Base-by-base conservation (phyloP, 2,888 invertebrate species). In the Hedychridium roseum region DNA sequence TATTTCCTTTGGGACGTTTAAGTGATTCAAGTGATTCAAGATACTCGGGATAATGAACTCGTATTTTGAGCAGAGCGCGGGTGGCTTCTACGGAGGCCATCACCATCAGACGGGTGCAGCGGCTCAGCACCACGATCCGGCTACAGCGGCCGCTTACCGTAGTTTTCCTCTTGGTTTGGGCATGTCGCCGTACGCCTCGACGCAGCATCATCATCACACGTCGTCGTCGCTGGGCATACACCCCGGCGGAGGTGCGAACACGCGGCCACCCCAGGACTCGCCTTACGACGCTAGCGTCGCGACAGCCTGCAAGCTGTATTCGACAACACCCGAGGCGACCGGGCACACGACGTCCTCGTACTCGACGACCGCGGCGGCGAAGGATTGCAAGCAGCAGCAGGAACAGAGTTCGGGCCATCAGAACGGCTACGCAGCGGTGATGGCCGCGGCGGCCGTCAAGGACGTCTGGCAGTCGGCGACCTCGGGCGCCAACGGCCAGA, bases 231-330 rank as follows among this genome's bases (percentile, higher is more conserved):
- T 82, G 48, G 81, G 81, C 18, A 81, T 81, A 26, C 89, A 86
- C 64, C 80, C 82, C 14, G 85, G 86, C 64, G 73, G 88, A 63
- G 90, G 89, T 67, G 88, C 89, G 79, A 85, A 88, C 66, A 85
- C 88, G 57, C 84, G 92, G 72, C 87, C 89, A 65, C 92, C 93
- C 43, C 94, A 94, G 81, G 94, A 94, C 76, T 92, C 92, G 39
- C 93, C 93, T 0, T 94, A 94, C 81, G 94, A 94, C 74, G 93
- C 93, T 18, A 92, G 92, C 61, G 92, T 93, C 61, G 89, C 90
- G 57, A 91, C 92, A 20, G 91, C 91, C 31, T 92, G 92, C 79
- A 93, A 93, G 80, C 79, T 90, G 30, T 90, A 90, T 70, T 88
- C 89, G 3, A 86, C 88, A 16, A 85, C 88, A 52, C 81, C 82